Conservation (phyloP, 2,888 invertebrate species). For the Cantharis rufa region DNA sequence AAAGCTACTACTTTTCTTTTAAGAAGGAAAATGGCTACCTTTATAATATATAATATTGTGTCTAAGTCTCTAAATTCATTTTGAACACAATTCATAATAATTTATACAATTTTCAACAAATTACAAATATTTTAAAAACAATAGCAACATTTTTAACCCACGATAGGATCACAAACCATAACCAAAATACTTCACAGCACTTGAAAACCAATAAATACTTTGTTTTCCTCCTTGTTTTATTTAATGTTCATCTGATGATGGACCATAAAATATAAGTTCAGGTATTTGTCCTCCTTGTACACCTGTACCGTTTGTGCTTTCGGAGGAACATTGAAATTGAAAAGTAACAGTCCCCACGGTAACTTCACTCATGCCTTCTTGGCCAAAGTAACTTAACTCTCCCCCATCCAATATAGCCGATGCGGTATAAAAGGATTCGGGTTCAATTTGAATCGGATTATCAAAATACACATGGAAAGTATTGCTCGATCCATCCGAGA, state of each 20-base stretch:
- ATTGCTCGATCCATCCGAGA: constrained; percentile 94
- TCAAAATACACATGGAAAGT: constrained; percentile 90
- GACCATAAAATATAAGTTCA: constrained; percentile 93
- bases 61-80: constrained; percentile 29
- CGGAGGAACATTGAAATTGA: constrained; percentile 96
- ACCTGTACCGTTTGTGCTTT: constrained; percentile 96
- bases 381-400: constrained; percentile 95
- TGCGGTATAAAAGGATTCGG: constrained; percentile 92
- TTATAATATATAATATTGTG: constrained; percentile 11
- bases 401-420: constrained; percentile 93
- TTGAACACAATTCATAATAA: constrained; percentile 40
- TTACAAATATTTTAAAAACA: constrained; percentile 2
- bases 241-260: constrained; percentile 61
- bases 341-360: constrained; percentile 92
- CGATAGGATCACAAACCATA: constrained; percentile 6
- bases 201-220: constrained; percentile 32
- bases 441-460: constrained; percentile 87
- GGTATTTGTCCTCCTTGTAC: constrained; percentile 98
- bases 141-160: constrained; percentile 6
- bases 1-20: constrained; percentile 21
- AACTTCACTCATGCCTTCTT: constrained; percentile 95
- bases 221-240: constrained; percentile 7
- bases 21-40: constrained; percentile 13
- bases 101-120: constrained; percentile 5
- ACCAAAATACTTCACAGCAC: constrained; percentile 39